phyloP scores from a whole-genome alignment of 2,797 vertebrate genomes.

The Scolopax bukidnonensis region DNA sequence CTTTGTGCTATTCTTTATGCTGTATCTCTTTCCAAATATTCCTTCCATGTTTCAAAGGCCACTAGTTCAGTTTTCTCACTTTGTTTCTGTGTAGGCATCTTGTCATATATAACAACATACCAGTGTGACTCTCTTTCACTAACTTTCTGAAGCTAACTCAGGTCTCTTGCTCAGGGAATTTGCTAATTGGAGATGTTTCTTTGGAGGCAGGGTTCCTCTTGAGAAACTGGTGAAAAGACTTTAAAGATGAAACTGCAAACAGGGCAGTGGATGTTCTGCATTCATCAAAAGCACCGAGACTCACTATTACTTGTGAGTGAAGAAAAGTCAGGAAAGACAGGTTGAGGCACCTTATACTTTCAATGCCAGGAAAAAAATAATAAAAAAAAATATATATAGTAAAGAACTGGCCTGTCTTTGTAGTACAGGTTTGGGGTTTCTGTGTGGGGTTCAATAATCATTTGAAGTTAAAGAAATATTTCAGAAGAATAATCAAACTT shows the following conservation, averaged over 20 bases:
- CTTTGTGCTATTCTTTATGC: not conserved
- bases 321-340: not conserved
- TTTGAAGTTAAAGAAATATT: not conserved
- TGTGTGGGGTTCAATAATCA: not conserved
- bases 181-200: not conserved
- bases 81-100: not conserved
- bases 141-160: not conserved
- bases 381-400: not conserved
- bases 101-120: not conserved
- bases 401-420: not conserved
- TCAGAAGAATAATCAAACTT: not conserved
- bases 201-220: not conserved
- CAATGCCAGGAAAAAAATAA: not conserved
- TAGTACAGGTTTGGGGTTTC: not conserved
- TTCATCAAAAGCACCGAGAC: not conserved
- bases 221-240: not conserved
- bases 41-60: not conserved
- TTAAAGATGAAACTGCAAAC: not conserved
- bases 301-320: not conserved
- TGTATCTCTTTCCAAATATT: not conserved
- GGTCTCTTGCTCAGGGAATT: not conserved
- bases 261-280: not conserved
- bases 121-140: not conserved
- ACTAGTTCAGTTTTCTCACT: not conserved
- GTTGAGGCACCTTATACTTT: not conserved